Conservation (phyloP, 2,113 vertebrate species). For the Onychostoma macrolepis region DNA sequence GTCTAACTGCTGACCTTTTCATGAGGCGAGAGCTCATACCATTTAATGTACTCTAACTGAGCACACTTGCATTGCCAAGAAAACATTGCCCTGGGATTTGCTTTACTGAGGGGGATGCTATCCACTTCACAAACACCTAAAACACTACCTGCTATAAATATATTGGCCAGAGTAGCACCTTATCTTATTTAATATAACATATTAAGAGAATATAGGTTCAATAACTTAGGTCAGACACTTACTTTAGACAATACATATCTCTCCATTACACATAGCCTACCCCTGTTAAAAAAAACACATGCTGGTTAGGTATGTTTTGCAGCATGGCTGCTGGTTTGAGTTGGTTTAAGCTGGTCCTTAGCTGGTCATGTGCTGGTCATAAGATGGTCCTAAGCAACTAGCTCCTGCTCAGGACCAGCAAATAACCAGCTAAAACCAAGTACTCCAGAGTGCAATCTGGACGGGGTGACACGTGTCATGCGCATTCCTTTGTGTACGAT, state of each 20-base stretch:
- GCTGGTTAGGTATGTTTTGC: too few relatives aligned
- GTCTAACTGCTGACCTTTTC: constrained; percentile 34
- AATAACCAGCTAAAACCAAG: too few relatives aligned
- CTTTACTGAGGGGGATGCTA: neutral
- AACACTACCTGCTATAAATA: neutral
- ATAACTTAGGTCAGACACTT: neutral
- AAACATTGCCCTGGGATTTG: neutral
- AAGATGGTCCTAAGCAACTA: too few relatives aligned
- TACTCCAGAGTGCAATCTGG: too few relatives aligned
- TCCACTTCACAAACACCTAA: neutral
- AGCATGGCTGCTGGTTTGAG: too few relatives aligned
- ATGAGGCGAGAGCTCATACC: constrained; percentile 20
- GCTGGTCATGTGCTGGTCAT: too few relatives aligned
- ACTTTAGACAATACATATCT: neutral
- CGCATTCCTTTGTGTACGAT: too few relatives aligned
- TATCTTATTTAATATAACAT: neutral
- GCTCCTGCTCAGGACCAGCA: too few relatives aligned
- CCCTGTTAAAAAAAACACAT: too few relatives aligned
- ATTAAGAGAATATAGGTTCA: neutral
- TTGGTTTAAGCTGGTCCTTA: too few relatives aligned
- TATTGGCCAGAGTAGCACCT: neutral
- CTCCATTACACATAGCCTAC: neutral
- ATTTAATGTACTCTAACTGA: constrained; percentile 26
- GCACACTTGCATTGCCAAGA: constrained; percentile 10
- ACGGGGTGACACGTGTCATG: too few relatives aligned